Percentiles rank a stretch among this genome's conserved stretches.
Evolutionary conservation across 1,140 invertebrate species (phyloP).

Genomic region (Notospermus geniculatus): DNA sequence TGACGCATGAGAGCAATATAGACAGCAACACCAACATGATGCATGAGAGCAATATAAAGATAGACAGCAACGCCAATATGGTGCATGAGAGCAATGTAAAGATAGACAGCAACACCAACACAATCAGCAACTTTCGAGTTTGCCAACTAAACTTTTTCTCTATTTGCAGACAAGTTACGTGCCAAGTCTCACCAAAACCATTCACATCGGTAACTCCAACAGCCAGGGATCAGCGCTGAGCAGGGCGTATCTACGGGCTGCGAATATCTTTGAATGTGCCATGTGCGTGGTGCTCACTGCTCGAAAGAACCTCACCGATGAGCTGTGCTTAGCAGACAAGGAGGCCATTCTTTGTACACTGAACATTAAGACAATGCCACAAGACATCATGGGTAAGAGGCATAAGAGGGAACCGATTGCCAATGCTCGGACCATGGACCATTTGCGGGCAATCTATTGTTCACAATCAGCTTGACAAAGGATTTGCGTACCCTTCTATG

Average conservation of each 20-base stretch:
- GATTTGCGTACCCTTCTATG: too few species aligned
- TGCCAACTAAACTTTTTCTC: too few species aligned
- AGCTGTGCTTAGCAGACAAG: constrained; percentile 80
- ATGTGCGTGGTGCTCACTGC: constrained; percentile 95
- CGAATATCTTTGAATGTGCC: constrained; percentile 97
- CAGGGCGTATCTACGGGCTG: constrained; percentile 92
- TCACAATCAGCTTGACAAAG: too few species aligned
- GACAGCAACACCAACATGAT: too few species aligned
- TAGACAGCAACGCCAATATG: too few species aligned
- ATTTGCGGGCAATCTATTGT: too few species aligned
- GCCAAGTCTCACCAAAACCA: neutral
- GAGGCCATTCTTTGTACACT: constrained; percentile 96
- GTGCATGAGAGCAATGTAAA: too few species aligned
- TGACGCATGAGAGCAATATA: too few species aligned
- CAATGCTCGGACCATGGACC: too few species aligned
- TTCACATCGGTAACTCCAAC: neutral
- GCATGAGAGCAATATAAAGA: too few species aligned
- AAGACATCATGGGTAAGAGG: neutral
- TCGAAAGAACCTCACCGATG: constrained; percentile 70
- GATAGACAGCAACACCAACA: constrained; percentile 66
- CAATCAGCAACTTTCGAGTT: neutral
- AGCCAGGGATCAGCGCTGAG: constrained; percentile 89
- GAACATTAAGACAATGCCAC: constrained; percentile 98
- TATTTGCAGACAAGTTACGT: neutral
- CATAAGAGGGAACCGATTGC: too few species aligned